phyloP scores from a whole-genome alignment of 64 coral and sea anemone genomes.

The Platygyra sinensis region DNA sequence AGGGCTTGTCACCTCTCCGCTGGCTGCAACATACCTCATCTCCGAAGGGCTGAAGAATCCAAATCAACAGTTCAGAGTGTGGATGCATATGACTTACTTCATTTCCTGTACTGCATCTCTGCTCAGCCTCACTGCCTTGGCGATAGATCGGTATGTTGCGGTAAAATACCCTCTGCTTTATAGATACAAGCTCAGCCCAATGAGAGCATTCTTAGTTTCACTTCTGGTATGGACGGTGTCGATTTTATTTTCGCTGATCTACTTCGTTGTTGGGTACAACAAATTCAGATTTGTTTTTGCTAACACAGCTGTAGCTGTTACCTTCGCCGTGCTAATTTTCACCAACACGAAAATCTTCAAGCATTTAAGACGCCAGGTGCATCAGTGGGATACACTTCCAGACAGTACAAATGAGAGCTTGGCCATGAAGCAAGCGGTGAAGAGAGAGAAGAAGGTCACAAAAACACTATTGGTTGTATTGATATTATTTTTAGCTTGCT shows the following conservation, averaged over 20 bases:
- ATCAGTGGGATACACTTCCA: slow-evolving; percentile 37
- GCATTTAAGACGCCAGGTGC: slow-evolving; percentile 36
- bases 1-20: not conserved
- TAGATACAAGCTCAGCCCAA: slow-evolving; percentile 24
- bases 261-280: slow-evolving; percentile 68
- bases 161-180: slow-evolving; percentile 44
- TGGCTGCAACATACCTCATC: not conserved
- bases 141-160: slow-evolving; percentile 62
- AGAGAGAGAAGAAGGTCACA: slow-evolving; percentile 65
- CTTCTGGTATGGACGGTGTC: slow-evolving; percentile 48
- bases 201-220: slow-evolving; percentile 21
- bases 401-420: slow-evolving; percentile 41
- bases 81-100: slow-evolving; percentile 57
- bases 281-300: slow-evolving; percentile 59
- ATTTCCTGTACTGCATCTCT: slow-evolving; percentile 73
- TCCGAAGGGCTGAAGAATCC: not conserved
- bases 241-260: slow-evolving; percentile 46
- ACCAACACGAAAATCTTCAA: slow-evolving; percentile 71
- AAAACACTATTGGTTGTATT: slow-evolving; percentile 67
- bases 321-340: slow-evolving; percentile 59
- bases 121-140: slow-evolving; percentile 62
- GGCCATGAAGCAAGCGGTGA: slow-evolving; percentile 52
- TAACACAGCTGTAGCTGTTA: slow-evolving; percentile 66
- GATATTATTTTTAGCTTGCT: slow-evolving; percentile 61
- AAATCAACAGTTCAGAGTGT: not conserved